Conservation (phyloP, 2,888 invertebrate genomes). For the Luperina nickerlii region DNA sequence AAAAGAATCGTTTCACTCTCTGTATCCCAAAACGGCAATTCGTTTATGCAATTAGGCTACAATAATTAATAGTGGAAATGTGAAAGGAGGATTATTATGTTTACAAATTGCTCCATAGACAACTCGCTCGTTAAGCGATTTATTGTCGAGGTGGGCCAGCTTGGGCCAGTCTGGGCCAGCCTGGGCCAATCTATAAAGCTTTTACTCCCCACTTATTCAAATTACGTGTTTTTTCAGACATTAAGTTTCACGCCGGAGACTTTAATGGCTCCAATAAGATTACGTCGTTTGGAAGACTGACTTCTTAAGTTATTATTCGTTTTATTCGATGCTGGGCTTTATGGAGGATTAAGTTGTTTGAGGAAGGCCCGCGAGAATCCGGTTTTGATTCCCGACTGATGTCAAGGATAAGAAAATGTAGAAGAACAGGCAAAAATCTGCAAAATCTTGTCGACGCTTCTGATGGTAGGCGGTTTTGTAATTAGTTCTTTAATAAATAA, state of each 20-base stretch:
- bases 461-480: too few relatives aligned
- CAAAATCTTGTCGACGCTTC: neutral
- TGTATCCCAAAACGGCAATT: constrained; percentile 68
- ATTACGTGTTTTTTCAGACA: constrained; percentile 59
- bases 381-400: constrained; percentile 21
- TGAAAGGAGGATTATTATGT: constrained; percentile 72
- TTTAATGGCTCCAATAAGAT: constrained; percentile 58
- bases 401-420: neutral
- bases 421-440: neutral
- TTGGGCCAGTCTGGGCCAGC: constrained; percentile 47
- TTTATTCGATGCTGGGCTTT: constrained; percentile 51
- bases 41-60: constrained; percentile 69
- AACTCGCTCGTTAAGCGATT: constrained; percentile 64
- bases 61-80: constrained; percentile 73
- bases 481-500: too few relatives aligned
- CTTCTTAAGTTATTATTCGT: constrained; percentile 51
- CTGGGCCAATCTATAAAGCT: constrained; percentile 51
- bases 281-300: constrained; percentile 39
- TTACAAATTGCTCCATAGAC: constrained; percentile 72
- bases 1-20: constrained; percentile 23
- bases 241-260: constrained; percentile 52
- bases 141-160: constrained; percentile 65
- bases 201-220: constrained; percentile 60
- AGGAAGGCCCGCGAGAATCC: neutral
- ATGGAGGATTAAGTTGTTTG: constrained; percentile 40